These are phyloP conservation scores for Cephus cinctus DNA, from an alignment of 1,140 invertebrate genomes.

Conservation along the genomic window DNA sequence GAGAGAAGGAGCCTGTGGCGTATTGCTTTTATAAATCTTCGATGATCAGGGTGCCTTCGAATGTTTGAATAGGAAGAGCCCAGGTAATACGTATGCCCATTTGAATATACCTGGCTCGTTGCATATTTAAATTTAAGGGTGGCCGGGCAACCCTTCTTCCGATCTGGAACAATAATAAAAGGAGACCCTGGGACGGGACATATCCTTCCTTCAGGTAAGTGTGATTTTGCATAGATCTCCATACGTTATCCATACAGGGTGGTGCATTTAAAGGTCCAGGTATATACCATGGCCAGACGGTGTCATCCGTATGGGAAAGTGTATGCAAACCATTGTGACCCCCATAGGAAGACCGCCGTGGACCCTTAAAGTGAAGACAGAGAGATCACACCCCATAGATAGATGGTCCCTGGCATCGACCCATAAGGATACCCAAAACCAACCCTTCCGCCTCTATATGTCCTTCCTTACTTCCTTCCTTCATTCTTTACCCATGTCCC, in stretches of 20 bases:
- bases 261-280: constrained; percentile 44
- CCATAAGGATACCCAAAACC: constrained; percentile 20
- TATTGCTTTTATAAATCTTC: constrained; percentile 46
- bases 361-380: constrained; percentile 17
- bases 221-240: constrained; percentile 56
- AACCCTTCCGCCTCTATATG: constrained; percentile 21
- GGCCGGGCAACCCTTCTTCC: constrained; percentile 29
- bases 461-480: constrained; percentile 15
- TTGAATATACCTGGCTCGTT: constrained; percentile 49
- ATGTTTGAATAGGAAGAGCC: constrained; percentile 49
- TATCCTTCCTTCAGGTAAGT: constrained; percentile 41
- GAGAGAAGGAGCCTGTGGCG: constrained; percentile 8
- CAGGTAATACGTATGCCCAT: constrained; percentile 43
- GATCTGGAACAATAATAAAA: constrained; percentile 47
- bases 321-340: constrained; percentile 56
- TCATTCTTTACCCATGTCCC: constrained; percentile 6
- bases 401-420: constrained; percentile 30
- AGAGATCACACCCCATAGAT: constrained; percentile 46
- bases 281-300: constrained; percentile 35
- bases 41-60: constrained; percentile 35
- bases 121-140: constrained; percentile 50
- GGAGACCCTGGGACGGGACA: constrained; percentile 30
- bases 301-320: constrained; percentile 57
- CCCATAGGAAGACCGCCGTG: too few relatives aligned
- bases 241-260: constrained; percentile 40